phyloP scores from a whole-genome alignment of 2,797 vertebrate genomes.

The Pelodytes ibericus region DNA sequence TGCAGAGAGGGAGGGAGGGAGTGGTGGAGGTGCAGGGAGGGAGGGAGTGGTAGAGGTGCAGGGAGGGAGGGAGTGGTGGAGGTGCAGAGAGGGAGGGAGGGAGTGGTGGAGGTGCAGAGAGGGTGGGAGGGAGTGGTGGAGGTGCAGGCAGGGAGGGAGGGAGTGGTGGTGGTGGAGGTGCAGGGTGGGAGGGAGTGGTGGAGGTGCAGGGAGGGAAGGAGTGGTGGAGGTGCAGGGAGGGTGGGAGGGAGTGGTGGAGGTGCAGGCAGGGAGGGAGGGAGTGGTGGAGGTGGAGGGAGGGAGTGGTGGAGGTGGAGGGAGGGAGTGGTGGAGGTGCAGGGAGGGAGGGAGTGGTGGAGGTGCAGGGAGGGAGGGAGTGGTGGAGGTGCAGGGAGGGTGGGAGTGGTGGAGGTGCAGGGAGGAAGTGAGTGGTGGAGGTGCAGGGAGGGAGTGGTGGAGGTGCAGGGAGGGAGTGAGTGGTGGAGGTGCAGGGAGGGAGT shows the following conservation, averaged over 20 bases:
- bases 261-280: no score
- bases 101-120: no score
- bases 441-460: not conserved
- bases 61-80: no score
- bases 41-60: not conserved
- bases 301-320: not conserved
- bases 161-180: no score
- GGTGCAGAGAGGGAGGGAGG: not conserved
- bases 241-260: not conserved
- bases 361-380: no score
- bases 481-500: no score
- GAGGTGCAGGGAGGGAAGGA: not conserved
- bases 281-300: not conserved
- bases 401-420: not conserved
- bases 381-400: no score
- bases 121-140: not conserved
- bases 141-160: not conserved
- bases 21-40: no score
- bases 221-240: not conserved
- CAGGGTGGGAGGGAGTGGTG: not conserved
- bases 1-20: not conserved
- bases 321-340: not conserved
- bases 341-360: no score
- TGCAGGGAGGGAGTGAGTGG: no score
- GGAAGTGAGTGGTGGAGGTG: not conserved